A percentile compares a stretch with the other conserved stretches of the same genome.
Conservation (phyloP, 1,140 invertebrate genomes). For the Geopemphigus sp. region DNA sequence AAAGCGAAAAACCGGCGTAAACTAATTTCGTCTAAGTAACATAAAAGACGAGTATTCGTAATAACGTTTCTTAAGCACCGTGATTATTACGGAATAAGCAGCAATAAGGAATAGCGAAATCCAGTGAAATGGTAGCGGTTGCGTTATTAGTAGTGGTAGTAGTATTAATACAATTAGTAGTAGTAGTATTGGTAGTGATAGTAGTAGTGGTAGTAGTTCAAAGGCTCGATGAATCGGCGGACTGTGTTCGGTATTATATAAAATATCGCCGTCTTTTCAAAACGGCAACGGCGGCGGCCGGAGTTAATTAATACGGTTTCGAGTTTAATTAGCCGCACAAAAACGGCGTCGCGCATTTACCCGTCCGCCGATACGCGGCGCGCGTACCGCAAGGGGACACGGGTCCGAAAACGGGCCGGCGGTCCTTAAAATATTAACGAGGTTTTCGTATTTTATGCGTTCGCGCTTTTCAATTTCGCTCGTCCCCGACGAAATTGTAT, state of each 20-base stretch:
- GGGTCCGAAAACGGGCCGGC: background rate
- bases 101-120: background rate
- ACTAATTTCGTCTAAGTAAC: constrained; percentile 4
- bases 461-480: background rate
- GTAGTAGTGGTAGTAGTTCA: constrained; percentile 12
- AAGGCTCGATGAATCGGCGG: background rate
- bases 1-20: too few species aligned
- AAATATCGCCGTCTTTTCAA: constrained; percentile 16
- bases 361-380: background rate
- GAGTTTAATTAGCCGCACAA: background rate
- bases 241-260: background rate
- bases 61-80: background rate
- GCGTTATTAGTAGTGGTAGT: too few species aligned
- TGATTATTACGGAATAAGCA: constrained; percentile 1
- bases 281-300: background rate
- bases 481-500: background rate
- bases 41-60: constrained; percentile 20
- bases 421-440: background rate
- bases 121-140: background rate
- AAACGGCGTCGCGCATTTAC: background rate
- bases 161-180: too few species aligned
- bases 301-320: constrained; percentile 23
- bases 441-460: background rate
- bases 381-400: background rate
- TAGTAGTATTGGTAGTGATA: too few species aligned